Conservation (phyloP, 2,888 invertebrate genomes). For the Dimorphilus gyrociliatus region DNA sequence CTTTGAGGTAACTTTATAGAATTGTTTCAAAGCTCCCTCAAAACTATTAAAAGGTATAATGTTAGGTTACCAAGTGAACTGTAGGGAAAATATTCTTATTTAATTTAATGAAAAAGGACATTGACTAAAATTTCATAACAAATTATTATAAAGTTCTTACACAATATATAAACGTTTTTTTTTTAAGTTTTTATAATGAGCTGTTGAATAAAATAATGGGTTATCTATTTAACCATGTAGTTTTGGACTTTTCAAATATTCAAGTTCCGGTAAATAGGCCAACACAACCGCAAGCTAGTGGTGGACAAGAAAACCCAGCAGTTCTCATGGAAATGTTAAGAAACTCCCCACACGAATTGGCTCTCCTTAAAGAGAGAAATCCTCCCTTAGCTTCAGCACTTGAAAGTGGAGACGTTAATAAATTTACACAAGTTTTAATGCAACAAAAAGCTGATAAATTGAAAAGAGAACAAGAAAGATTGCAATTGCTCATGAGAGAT, state of each 20-base stretch:
- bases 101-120: too few relatives aligned
- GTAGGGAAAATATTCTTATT: too few relatives aligned
- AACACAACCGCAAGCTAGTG: too few relatives aligned
- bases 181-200: not conserved
- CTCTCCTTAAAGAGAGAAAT: slow-evolving; percentile 78
- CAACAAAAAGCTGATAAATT: slow-evolving; percentile 56
- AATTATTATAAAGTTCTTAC: too few relatives aligned
- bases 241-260: not conserved
- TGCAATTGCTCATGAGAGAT: slow-evolving; percentile 76
- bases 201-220: not conserved
- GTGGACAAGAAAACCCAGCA: slow-evolving; percentile 20
- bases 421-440: slow-evolving; percentile 23
- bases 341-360: slow-evolving; percentile 73
- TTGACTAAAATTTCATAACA: too few relatives aligned
- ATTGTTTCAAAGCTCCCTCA: too few relatives aligned
- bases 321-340: slow-evolving; percentile 25
- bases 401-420: slow-evolving; percentile 58
- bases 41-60: too few relatives aligned
- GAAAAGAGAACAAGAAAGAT: slow-evolving; percentile 62
- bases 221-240: not conserved
- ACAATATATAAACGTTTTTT: slow-evolving; percentile 1
- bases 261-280: slow-evolving; percentile 1
- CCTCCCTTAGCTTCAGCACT: slow-evolving; percentile 77
- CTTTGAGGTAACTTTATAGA: too few relatives aligned
- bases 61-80: too few relatives aligned